A percentile compares a stretch with the other conserved stretches of the same genome.
These are phyloP conservation scores for Orthonychiurus folsomi DNA, from an alignment of 2,888 invertebrate genomes.

Conservation along the genomic window DNA sequence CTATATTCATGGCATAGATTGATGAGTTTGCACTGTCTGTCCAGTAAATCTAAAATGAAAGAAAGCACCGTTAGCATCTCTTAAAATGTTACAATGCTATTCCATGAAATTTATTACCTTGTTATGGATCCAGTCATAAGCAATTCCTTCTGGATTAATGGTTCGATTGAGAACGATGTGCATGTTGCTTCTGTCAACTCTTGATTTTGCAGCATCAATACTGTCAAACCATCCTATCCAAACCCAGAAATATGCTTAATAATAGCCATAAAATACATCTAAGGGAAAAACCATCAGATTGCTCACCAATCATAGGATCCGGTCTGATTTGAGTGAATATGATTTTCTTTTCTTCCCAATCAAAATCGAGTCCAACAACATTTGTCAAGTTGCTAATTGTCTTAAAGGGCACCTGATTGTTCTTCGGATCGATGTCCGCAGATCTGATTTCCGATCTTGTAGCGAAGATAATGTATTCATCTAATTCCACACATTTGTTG, in stretches of 20 bases:
- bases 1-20: constrained; percentile 87
- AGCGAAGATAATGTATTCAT: constrained; percentile 85
- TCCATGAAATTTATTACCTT: constrained; percentile 48
- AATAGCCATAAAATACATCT: too few relatives aligned
- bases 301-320: constrained; percentile 77
- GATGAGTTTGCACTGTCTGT: constrained; percentile 90
- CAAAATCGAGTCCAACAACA: constrained; percentile 92
- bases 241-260: too few relatives aligned
- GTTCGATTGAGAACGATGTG: constrained; percentile 61
- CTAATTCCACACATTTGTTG: constrained; percentile 65
- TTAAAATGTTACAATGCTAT: constrained; percentile 3
- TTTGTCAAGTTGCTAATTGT: constrained; percentile 75
- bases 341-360: constrained; percentile 74
- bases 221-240: constrained; percentile 67
- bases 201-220: constrained; percentile 57
- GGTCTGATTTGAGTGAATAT: constrained; percentile 90
- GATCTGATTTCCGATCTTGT: constrained; percentile 88
- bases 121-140: constrained; percentile 95
- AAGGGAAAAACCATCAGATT: too few relatives aligned
- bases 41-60: constrained; percentile 65
- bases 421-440: constrained; percentile 75
- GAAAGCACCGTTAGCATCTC: background rate
- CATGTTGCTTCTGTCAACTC: constrained; percentile 48
- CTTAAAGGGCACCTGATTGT: constrained; percentile 72
- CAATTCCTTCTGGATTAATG: constrained; percentile 86